A percentile compares a stretch with the other conserved stretches of the same genome.
Conservation (phyloP, 2,113 vertebrate species). For the Hippocampus abdominalis region DNA sequence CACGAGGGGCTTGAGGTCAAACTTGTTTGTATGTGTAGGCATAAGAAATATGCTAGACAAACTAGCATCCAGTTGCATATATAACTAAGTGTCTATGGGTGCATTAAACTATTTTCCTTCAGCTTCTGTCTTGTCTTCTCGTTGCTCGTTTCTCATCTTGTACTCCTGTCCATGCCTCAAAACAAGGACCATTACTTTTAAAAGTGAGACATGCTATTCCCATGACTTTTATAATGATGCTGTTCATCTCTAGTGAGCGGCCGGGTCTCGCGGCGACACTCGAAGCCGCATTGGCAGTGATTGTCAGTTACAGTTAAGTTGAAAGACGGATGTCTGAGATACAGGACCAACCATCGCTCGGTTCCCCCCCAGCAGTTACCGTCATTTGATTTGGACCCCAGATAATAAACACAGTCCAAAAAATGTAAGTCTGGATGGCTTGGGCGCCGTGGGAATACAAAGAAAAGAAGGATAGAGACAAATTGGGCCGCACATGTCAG, state of each 20-base stretch:
- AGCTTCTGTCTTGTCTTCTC: conserved; percentile 17
- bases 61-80: too few species aligned
- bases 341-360: neutral
- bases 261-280: neutral
- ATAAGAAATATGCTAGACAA: too few species aligned
- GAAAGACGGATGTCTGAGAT: conserved; percentile 24
- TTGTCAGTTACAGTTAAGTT: conserved; percentile 46
- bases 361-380: neutral
- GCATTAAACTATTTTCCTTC: too few species aligned
- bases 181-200: conserved; percentile 42
- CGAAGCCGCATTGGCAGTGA: conserved; percentile 28
- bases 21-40: too few species aligned
- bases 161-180: conserved; percentile 20
- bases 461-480: neutral
- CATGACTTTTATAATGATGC: conserved; percentile 39
- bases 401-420: neutral
- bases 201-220: conserved; percentile 31
- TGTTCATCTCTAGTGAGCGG: conserved; percentile 7
- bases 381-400: neutral
- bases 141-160: neutral
- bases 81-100: too few species aligned
- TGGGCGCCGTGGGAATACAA: conserved; percentile 4
- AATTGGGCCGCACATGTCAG: neutral
- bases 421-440: conserved; percentile 5
- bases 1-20: too few species aligned